Conservation (phyloP, 2,888 invertebrate genomes). For the Nemotelus pantherinus region DNA sequence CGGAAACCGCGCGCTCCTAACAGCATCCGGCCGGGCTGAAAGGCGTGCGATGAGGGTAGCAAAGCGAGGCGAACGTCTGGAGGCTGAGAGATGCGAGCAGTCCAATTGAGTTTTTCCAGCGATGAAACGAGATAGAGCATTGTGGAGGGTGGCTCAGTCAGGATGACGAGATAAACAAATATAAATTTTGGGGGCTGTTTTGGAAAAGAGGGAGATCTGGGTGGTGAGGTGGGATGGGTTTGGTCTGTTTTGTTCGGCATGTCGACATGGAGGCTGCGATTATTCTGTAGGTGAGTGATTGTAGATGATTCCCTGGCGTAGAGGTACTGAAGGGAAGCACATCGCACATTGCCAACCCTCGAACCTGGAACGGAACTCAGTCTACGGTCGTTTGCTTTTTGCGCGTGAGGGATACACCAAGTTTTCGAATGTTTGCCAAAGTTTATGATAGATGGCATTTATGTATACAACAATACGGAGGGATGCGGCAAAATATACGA, state of each 20-base stretch:
- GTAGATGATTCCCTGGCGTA: conserved; percentile 5
- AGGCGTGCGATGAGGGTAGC: conserved; percentile 45
- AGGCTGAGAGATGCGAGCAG: conserved; percentile 18
- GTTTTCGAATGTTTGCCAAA: conserved; percentile 50
- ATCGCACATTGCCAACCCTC: conserved; percentile 23
- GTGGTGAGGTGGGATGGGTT: conserved; percentile 24
- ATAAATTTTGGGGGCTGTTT: conserved; percentile 46
- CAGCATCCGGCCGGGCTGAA: conserved; percentile 50
- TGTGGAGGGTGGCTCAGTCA: conserved; percentile 31
- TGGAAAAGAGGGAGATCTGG: background rate
- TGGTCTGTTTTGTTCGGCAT: conserved; percentile 16
- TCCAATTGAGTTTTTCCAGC: conserved; percentile 4
- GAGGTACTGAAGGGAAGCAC: conserved; percentile 8
- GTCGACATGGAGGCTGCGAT: conserved; percentile 6
- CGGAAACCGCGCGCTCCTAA: conserved; percentile 62
- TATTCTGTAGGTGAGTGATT: conserved; percentile 22
- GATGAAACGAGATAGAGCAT: conserved; percentile 42
- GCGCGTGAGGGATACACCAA: conserved; percentile 34
- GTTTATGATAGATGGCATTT: conserved; percentile 51
- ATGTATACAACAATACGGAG: conserved; percentile 46
- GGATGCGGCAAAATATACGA: conserved; percentile 45
- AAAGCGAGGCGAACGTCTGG: background rate
- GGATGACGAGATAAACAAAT: conserved; percentile 49
- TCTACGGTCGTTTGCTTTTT: conserved; percentile 29
- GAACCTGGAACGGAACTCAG: conserved; percentile 15